These are phyloP conservation scores for Sphenopsis melanotis DNA, from an alignment of 2,797 vertebrate genomes.

Conservation along the genomic window DNA sequence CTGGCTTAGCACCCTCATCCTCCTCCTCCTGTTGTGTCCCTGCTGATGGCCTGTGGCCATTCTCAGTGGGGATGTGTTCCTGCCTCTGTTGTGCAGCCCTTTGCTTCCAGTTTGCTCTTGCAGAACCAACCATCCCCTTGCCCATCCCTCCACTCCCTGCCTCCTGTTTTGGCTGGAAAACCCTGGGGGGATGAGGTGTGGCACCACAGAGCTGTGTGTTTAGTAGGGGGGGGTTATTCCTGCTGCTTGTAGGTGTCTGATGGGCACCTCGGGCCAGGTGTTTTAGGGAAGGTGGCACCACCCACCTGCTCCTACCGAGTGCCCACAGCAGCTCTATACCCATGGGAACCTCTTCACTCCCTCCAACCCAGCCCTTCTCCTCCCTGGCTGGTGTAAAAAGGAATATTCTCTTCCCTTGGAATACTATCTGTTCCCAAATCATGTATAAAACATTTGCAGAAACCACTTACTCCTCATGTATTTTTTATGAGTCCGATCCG, in stretches of 20 bases:
- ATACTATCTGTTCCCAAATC: constrained; percentile 62
- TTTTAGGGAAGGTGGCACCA: background rate
- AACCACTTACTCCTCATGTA: constrained; percentile 77
- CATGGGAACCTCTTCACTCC: rapidly evolving
- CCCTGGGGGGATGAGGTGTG: rapidly evolving
- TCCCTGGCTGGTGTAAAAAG: background rate
- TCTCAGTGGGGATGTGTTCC: background rate
- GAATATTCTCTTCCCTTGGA: constrained; percentile 1
- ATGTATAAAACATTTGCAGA: constrained; percentile 79
- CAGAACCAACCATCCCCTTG: background rate
- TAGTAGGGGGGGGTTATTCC: too few relatives aligned
- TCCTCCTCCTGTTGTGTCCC: rapidly evolving
- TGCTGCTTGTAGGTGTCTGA: too few relatives aligned
- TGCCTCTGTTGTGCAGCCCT: rapidly evolving
- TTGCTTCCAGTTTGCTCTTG: background rate
- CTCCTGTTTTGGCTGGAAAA: background rate
- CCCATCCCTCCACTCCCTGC: background rate
- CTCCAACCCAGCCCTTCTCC: background rate
- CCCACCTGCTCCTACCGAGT: rapidly evolving
- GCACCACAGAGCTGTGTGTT: background rate
- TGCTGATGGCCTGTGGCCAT: rapidly evolving
- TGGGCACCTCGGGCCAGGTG: rapidly evolving
- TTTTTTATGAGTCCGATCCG: constrained; percentile 74
- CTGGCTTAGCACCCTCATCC: background rate
- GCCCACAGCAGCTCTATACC: rapidly evolving